These are phyloP conservation scores for Venturia canescens DNA, from an alignment of 1,140 invertebrate species.

Conservation along the genomic window DNA sequence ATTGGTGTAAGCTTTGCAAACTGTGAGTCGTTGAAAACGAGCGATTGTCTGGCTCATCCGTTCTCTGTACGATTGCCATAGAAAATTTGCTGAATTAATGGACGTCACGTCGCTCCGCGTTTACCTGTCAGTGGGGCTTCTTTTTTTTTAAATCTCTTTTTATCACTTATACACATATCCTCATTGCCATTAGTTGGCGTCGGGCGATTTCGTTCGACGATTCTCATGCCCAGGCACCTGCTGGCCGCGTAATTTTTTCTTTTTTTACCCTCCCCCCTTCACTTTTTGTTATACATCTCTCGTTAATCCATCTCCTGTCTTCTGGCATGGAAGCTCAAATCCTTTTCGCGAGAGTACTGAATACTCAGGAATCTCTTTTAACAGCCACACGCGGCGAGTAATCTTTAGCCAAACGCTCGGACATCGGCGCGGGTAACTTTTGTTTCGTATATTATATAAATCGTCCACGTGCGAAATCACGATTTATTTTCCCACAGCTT, in stretches of 20 bases:
- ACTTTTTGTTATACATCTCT: not conserved
- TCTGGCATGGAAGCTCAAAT: not conserved
- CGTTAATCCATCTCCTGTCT: slow-evolving; percentile 34
- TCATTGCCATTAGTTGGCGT: not conserved
- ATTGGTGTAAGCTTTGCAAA: slow-evolving; percentile 16
- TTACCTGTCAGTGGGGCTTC: slow-evolving; percentile 32
- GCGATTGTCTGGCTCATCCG: slow-evolving; percentile 24
- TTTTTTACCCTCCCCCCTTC: not conserved
- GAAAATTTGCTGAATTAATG: slow-evolving; percentile 34
- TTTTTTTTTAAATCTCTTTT: slow-evolving; percentile 28
- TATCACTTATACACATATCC: not conserved
- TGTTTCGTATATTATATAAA: slow-evolving; percentile 32
- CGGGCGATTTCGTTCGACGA: not conserved
- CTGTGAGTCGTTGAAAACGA: slow-evolving; percentile 33
- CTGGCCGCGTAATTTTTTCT: not conserved
- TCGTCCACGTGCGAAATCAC: slow-evolving; percentile 22
- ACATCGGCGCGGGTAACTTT: not conserved
- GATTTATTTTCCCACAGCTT: slow-evolving; percentile 33
- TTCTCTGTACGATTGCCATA: slow-evolving; percentile 2
- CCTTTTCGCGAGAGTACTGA: not conserved
- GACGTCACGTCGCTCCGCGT: slow-evolving; percentile 33
- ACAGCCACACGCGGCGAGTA: slow-evolving; percentile 5
- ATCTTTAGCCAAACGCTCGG: slow-evolving; percentile 3
- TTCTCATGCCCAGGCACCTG: slow-evolving; percentile 8
- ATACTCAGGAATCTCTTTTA: not conserved